Base-by-base conservation (phyloP, 2,797 vertebrate species). In the Macropodus opercularis region DNA sequence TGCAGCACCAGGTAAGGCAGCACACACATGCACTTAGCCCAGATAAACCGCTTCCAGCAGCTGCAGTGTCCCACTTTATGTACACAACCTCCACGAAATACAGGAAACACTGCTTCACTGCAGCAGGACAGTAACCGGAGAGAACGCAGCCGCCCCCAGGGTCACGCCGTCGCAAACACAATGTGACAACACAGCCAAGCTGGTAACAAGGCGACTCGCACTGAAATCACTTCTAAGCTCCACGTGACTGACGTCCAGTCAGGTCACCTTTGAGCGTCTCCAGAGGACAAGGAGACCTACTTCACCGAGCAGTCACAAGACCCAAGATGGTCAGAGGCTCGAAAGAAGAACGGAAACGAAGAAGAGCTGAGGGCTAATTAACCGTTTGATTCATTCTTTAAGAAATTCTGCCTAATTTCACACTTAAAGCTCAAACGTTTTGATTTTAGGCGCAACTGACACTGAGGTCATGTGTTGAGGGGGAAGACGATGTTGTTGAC, bases 21-120 rank as follows among this genome's bases (percentile, higher is more conserved):
- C 54, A 49, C 54, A 49, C 54, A 62, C 55, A 44, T 5, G 17
- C 49, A 69, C 57, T 26, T 36, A 78, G 66, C 82, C 85, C 34
- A 83, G 55, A 82, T 79, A 74, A 77, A 64, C 50, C 57, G 76
- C 58, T 43, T 66, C 21, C 42, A 63, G 54, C 62, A 66, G 66
- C 83, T 46, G 85, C 85, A 87, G 83, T 84, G 85, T 67, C 81
- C 84, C 63, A 85, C 49, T 85, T 86, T 50, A 61, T 31, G 49
- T 44, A 39, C 47, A 3, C 2, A 1, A 41, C 0, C 2, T 60
- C 29, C 6, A 6, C 27, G 15, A 43, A 21, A 23, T 23, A n/a
- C 43, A 34, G 21, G 3, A 24, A 36, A 31, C 6, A 31, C 27
- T 10, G 10, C 9, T 9, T n/a, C n/a, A 29, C 27, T 29, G 10